Conservation (phyloP, 2,888 invertebrate species). For the Andrena chrysosceles region DNA sequence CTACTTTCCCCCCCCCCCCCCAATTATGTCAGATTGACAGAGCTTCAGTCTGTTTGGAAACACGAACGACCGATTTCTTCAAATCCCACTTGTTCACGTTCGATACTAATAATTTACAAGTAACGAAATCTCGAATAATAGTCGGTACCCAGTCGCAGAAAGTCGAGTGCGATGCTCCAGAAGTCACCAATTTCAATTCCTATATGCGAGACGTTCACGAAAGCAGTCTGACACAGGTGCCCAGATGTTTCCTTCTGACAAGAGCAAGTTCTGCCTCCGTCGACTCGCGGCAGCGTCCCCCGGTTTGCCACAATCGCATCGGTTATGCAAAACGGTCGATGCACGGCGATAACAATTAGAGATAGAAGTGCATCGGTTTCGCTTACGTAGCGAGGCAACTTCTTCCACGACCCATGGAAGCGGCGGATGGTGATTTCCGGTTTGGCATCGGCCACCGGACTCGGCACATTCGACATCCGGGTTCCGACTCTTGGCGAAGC, state of each 20-base stretch:
- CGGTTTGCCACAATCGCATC: conserved; percentile 38
- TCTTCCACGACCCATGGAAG: conserved; percentile 38
- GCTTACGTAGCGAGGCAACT: conserved; percentile 7
- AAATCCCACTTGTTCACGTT: too few relatives aligned
- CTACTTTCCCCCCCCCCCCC: too few relatives aligned
- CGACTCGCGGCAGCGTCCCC: conserved; percentile 32
- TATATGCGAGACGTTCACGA: too few relatives aligned
- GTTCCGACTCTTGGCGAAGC: conserved; percentile 75
- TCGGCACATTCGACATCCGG: conserved; percentile 69
- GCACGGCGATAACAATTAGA: conserved; percentile 71
- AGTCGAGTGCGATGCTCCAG: too few relatives aligned
- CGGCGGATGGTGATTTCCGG: conserved; percentile 76
- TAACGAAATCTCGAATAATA: too few relatives aligned
- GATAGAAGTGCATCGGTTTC: conserved; percentile 29
- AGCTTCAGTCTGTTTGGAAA: too few relatives aligned
- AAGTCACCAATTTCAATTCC: too few relatives aligned
- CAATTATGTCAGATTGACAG: too few relatives aligned
- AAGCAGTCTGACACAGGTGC: too few relatives aligned
- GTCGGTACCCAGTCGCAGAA: too few relatives aligned
- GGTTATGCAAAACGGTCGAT: conserved; percentile 67
- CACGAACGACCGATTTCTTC: too few relatives aligned
- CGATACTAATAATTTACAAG: too few relatives aligned
- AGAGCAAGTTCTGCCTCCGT: background rate
- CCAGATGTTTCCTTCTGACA: conserved; percentile 29
- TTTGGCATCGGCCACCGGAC: conserved; percentile 74